Percentiles rank a stretch among this genome's conserved stretches.
These are phyloP conservation scores for Myotis myotis DNA, from an alignment of 2,797 vertebrate species.

Conservation along the genomic window DNA sequence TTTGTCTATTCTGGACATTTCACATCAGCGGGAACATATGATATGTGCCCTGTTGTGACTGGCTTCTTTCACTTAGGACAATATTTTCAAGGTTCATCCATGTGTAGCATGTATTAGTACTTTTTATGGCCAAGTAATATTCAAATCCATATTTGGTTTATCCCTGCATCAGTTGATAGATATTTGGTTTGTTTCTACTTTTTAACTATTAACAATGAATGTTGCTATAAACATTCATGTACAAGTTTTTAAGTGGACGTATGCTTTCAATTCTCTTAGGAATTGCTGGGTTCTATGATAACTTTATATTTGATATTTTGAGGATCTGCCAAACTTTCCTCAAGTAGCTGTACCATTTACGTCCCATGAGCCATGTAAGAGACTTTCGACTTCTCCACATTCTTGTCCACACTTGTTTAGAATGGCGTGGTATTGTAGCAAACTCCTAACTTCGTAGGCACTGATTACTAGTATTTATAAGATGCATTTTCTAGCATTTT, in stretches of 20 bases:
- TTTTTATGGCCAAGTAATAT: background rate
- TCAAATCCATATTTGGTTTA: background rate
- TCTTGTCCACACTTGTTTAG: background rate
- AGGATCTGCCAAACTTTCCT: background rate
- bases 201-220: background rate
- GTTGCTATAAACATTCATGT: background rate
- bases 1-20: background rate
- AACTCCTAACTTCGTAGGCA: background rate
- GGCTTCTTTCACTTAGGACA: background rate
- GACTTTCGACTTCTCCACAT: background rate
- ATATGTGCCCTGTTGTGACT: background rate
- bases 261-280: background rate
- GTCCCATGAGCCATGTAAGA: background rate
- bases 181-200: background rate
- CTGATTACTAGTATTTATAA: background rate
- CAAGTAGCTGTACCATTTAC: background rate
- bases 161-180: background rate
- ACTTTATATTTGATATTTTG: background rate
- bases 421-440: background rate
- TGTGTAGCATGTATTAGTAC: background rate
- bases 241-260: background rate
- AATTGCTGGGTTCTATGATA: background rate
- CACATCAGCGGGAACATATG: background rate
- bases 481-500: conserved; percentile 11
- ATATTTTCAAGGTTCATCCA: background rate